These are phyloP conservation scores for Timema podura DNA, from an alignment of 2,888 invertebrate species.

Conservation along the genomic window DNA sequence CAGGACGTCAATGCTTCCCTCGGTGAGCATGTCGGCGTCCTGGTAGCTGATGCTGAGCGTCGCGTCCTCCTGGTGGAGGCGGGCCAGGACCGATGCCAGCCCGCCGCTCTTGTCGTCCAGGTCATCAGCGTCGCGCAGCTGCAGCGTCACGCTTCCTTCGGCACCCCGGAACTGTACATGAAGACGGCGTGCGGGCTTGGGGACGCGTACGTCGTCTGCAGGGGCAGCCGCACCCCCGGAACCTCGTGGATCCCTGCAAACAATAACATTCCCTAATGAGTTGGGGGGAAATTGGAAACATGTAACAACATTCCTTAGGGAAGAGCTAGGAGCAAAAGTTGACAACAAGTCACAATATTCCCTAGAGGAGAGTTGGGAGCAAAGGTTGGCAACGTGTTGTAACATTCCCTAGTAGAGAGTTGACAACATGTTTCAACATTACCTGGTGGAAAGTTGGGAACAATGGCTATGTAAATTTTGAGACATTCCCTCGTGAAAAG, in stretches of 20 bases:
- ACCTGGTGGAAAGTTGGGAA: no score
- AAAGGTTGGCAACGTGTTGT: no score
- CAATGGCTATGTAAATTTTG: no score
- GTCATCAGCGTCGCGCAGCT: slow-evolving; percentile 56
- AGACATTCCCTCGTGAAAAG: no score
- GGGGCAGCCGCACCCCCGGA: slow-evolving; percentile 37
- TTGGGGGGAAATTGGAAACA: no score
- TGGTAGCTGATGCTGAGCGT: slow-evolving; percentile 68
- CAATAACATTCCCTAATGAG: neutral
- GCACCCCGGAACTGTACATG: slow-evolving; percentile 63
- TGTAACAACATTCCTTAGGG: no score
- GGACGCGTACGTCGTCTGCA: slow-evolving; percentile 37
- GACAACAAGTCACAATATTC: no score
- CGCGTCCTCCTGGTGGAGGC: slow-evolving; percentile 57
- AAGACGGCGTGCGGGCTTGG: slow-evolving; percentile 50
- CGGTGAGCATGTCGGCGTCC: slow-evolving; percentile 69
- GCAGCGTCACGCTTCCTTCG: slow-evolving; percentile 60
- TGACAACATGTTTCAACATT: no score
- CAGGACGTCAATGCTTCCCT: slow-evolving; percentile 47
- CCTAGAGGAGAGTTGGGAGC: no score
- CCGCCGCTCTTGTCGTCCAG: slow-evolving; percentile 41
- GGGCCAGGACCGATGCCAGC: slow-evolving; percentile 47
- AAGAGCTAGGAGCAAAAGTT: no score
- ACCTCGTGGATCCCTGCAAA: slow-evolving; percentile 35
- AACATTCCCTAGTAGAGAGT: no score